Base-by-base conservation (phyloP, 2,797 vertebrate species). In the Cirrhinus mrigala region DNA sequence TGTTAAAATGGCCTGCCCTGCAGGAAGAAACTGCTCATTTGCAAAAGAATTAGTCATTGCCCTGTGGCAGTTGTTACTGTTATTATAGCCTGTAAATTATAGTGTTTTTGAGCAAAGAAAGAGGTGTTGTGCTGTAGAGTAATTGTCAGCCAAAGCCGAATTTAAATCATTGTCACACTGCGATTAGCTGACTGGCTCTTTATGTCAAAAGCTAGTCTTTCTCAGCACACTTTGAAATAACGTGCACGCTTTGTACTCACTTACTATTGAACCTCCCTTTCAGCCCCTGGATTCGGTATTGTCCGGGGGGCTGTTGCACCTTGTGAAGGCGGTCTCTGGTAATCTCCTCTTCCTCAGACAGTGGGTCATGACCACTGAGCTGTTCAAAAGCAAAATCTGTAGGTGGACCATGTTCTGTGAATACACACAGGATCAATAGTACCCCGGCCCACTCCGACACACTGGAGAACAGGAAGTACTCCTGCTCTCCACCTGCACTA, bases 341-440 rank as follows among this genome's bases (percentile, higher is more conserved):
- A 76, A 52, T 74, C 80, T 73, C 20, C 71, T 83, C 29, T 83
- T 24, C 48, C 68, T 48, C 71, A 83, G 82, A 75, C 71, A 66
- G 46, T 64, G 33, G 73, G 60, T 83, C 81, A 79, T 76, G 58
- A 66, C 48, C 24, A 18, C 22, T 11, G 37, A 52, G 71, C 58
- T 20, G 50, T 79, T n/a, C 29, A 76, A 84, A 77, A 15, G n/a
- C 33, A 14, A 37, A 78, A 18, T 33, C 79, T 71, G 60, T 77
- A 66, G 73, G 33, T 68, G 27, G 60, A 29, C 33, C 12, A 44
- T 76, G n/a, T 27, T 66, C 33, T 83, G 15, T 56, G 58, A 56
- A 44, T 54, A 66, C 58, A 52, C 71, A 20, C 27, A 52, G 70
- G 15, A 66, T 82, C 73, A 68, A 44, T 27, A 52, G 54, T 33